Evolutionary conservation across 1,140 invertebrate genomes (phyloP).

Genomic region (Teleogryllus occipitalis): DNA sequence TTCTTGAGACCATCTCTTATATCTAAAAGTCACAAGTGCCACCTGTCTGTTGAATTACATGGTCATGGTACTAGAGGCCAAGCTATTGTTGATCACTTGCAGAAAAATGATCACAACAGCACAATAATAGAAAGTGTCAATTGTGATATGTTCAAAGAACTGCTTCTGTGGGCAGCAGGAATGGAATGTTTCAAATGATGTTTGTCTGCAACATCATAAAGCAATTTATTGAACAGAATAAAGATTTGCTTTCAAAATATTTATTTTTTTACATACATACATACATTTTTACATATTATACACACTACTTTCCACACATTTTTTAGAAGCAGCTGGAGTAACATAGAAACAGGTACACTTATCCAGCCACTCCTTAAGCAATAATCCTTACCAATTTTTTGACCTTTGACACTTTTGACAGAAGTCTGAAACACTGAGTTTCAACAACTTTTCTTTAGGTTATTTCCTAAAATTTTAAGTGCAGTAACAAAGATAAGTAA

Average conservation of each 20-base stretch:
- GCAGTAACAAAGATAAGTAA: too few species aligned
- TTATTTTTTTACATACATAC: background rate
- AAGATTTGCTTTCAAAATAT: background rate
- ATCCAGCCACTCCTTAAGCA: too few species aligned
- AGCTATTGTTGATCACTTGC: constrained; percentile 48
- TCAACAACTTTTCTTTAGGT: too few species aligned
- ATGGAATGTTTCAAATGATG: background rate
- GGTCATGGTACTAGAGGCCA: constrained; percentile 49
- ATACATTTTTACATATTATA: constrained; percentile 9
- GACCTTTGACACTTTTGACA: too few species aligned
- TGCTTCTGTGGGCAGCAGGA: constrained; percentile 14
- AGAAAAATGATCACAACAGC: constrained; percentile 39
- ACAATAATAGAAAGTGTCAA: constrained; percentile 37
- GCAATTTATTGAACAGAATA: background rate
- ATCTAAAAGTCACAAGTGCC: constrained; percentile 32
- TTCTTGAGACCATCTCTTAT: constrained; percentile 38
- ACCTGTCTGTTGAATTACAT: constrained; percentile 46
- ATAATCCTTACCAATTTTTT: too few species aligned
- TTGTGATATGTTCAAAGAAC: background rate
- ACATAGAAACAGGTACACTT: too few species aligned
- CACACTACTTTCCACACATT: background rate
- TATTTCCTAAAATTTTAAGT: too few species aligned
- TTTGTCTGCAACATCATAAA: background rate
- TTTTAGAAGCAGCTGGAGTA: too few species aligned
- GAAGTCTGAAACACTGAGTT: too few species aligned